Base-by-base conservation (phyloP, 2,888 invertebrate species). In the Priocnemis perturbator region DNA sequence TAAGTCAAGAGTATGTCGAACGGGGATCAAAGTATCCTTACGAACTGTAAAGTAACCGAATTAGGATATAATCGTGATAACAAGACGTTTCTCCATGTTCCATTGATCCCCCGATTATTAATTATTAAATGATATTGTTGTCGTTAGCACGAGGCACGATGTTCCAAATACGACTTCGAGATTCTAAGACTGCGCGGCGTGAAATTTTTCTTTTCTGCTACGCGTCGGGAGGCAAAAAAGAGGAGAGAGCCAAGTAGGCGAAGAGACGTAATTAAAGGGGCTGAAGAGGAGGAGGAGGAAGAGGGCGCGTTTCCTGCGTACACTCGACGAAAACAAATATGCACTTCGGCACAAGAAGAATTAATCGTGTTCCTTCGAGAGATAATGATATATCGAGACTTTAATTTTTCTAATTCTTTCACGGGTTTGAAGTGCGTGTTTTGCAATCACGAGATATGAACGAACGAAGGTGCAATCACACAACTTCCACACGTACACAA, bases 321-420 rank as follows among this genome's bases (percentile, higher is more conserved):
- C 50, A 50, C 56, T 60, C 59, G 20, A 57, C 19, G 48, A 58
- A 64, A 57, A 19, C 17, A 14, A 60, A 62, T 48, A 58, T 65
- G 60, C 69, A 69, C 67, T 71, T 69, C 62, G 74, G 74, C 79
- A 77, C 79, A 78, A 74, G 72, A 77, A 68, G 65, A 59, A 74
- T 76, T 60, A 58, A 57, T 75, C 75, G 69, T 69, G 69, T 74
- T 74, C 67, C 70, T 70, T 70, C 60, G 61, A 64, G 65, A 58
- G 50, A 50, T 44, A 26, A 37, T 30, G 64, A 53, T 64, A 52
- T 71, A 44, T 58, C 59, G 58, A 56, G 62, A 64, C 66, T 60
- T 68, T 71, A 70, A 69, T 72, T 74, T 74, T 79, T 79, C 72
- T 62, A 74, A 72, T 69, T 67, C 70, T 65, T 59, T 67, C 50